phyloP scores from a whole-genome alignment of 2,888 invertebrate species.

The Lepidocyrtinus sp. region DNA sequence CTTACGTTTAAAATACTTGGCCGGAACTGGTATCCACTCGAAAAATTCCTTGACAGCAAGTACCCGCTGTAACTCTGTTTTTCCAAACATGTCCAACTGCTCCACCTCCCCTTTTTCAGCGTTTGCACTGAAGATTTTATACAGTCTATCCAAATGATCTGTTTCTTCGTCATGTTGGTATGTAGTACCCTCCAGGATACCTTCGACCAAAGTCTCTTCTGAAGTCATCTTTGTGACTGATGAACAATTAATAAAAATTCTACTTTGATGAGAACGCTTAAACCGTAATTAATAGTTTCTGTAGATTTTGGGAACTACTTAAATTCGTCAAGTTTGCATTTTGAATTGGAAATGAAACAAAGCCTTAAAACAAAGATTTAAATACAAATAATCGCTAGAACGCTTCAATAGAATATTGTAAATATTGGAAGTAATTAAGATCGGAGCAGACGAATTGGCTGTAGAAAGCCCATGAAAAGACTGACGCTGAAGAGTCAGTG shows the following conservation, averaged over 20 bases:
- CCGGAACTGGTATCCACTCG: constrained; percentile 49
- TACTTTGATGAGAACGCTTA: neutral
- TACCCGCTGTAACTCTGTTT: constrained; percentile 42
- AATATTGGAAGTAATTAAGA: too few species aligned
- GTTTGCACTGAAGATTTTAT: constrained; percentile 31
- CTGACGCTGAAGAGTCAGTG: too few species aligned
- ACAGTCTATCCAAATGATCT: constrained; percentile 35
- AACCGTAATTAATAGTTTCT: neutral
- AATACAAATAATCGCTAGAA: too few species aligned
- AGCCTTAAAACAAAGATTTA: too few species aligned
- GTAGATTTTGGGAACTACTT: neutral
- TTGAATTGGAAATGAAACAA: too few species aligned
- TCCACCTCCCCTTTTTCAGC: constrained; percentile 22
- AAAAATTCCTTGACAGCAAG: constrained; percentile 40
- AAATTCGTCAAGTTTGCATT: neutral
- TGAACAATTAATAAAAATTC: neutral
- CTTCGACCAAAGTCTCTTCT: constrained; percentile 24
- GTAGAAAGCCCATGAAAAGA: too few species aligned
- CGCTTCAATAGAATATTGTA: too few species aligned
- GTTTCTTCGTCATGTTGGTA: constrained; percentile 26
- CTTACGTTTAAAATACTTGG: constrained; percentile 42
- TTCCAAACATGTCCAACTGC: constrained; percentile 36
- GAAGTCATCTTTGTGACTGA: constrained; percentile 2
- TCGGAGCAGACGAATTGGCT: too few species aligned
- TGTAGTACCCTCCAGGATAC: constrained; percentile 27